Conservation (phyloP, 2,113 vertebrate genomes). For the Seriola dumerili region DNA sequence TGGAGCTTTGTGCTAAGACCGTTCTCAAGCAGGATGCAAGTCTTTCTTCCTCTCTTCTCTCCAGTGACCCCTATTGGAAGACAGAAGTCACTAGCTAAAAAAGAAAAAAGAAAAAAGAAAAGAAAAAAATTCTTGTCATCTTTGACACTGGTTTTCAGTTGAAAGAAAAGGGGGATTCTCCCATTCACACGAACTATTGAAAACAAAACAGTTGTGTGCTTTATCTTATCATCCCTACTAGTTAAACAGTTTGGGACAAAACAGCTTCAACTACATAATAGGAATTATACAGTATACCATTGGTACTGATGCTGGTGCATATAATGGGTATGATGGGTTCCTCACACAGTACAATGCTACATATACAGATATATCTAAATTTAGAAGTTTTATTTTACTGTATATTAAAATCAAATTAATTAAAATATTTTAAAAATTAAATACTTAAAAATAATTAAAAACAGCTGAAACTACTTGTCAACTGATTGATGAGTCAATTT, state of each 20-base stretch:
- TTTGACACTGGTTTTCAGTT: background rate
- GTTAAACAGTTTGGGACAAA: background rate
- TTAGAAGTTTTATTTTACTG: background rate
- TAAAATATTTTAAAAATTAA: too few relatives aligned
- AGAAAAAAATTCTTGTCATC: background rate
- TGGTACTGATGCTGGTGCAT: background rate
- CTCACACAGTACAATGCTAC: background rate
- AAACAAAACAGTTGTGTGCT: background rate
- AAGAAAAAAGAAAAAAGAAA: too few relatives aligned
- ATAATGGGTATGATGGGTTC: background rate
- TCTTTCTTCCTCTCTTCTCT: conserved; percentile 27
- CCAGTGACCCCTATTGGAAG: conserved; percentile 72
- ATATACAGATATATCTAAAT: background rate
- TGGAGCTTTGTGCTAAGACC: conserved; percentile 20
- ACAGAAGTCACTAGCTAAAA: conserved; percentile 9
- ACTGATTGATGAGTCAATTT: background rate
- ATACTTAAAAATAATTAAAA: background rate
- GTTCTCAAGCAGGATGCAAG: background rate
- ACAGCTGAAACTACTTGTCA: background rate
- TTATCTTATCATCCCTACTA: background rate
- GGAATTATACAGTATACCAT: background rate
- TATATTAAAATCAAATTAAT: background rate
- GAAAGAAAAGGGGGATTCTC: background rate
- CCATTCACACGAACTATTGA: background rate
- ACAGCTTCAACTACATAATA: background rate